These are phyloP conservation scores for Brenthis daphne DNA, from an alignment of 2,888 invertebrate genomes.

Conservation along the genomic window DNA sequence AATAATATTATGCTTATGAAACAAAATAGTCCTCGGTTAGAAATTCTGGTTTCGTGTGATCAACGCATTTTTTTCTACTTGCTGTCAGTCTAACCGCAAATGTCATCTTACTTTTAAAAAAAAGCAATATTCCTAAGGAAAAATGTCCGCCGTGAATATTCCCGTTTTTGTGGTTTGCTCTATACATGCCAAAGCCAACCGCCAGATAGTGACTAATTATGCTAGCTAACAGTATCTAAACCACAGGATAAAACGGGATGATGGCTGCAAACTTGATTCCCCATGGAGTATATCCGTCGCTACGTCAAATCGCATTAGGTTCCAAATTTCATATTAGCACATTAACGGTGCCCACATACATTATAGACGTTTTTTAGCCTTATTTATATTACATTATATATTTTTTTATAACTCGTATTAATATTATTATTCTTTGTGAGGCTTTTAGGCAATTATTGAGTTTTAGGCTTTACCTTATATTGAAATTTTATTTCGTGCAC, in stretches of 20 bases:
- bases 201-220: slow-evolving; percentile 47
- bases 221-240: slow-evolving; percentile 51
- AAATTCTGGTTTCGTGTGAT: background rate
- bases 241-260: slow-evolving; percentile 46
- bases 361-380: background rate
- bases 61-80: slow-evolving; percentile 7
- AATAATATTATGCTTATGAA: background rate
- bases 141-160: slow-evolving; percentile 48
- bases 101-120: slow-evolving; percentile 14
- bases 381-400: too few relatives aligned
- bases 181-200: slow-evolving; percentile 47
- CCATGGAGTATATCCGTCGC: slow-evolving; percentile 7
- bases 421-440: background rate
- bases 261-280: slow-evolving; percentile 4
- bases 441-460: background rate
- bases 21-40: background rate
- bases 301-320: slow-evolving; percentile 22
- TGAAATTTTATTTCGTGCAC: slow-evolving; percentile 14
- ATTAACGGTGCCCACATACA: background rate
- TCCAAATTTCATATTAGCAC: background rate
- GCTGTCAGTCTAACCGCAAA: slow-evolving; percentile 17
- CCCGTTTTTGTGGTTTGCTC: slow-evolving; percentile 55
- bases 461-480: slow-evolving; percentile 5
- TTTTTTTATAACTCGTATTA: too few relatives aligned
- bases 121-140: slow-evolving; percentile 24